phyloP scores from a whole-genome alignment of 2,113 vertebrate genomes.

The Eubucco bourcierii region DNA sequence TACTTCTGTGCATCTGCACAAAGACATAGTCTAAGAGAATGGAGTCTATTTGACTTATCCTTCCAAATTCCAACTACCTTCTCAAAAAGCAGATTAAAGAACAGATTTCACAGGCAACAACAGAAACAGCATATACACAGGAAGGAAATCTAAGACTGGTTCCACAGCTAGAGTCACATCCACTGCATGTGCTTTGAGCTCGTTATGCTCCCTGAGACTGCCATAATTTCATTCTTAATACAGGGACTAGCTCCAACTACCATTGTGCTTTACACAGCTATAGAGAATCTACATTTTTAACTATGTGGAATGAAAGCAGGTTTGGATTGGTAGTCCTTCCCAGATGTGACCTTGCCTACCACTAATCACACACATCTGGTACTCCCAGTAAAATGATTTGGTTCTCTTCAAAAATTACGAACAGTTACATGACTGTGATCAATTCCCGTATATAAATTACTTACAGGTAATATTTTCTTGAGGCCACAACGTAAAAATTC shows the following conservation, averaged over 20 bases:
- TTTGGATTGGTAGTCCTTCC: background rate
- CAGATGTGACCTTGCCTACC: background rate
- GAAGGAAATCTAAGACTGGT: background rate
- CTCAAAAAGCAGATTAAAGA: background rate
- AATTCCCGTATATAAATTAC: slow-evolving; percentile 35
- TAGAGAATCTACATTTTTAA: background rate
- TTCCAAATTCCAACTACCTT: background rate
- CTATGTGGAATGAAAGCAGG: background rate
- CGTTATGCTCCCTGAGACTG: background rate
- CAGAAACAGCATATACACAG: background rate
- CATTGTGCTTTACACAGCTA: background rate
- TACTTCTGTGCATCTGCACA: background rate
- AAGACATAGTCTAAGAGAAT: background rate
- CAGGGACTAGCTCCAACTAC: background rate
- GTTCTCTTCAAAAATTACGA: background rate
- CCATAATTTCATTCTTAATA: background rate
- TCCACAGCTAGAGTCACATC: background rate
- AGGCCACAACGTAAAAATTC: slow-evolving; percentile 95
- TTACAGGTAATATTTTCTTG: slow-evolving; percentile 92
- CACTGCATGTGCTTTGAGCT: background rate
- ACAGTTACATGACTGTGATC: background rate
- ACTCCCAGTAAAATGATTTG: background rate
- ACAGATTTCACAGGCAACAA: background rate
- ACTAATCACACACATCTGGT: background rate
- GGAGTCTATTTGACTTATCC: background rate